These are phyloP conservation scores for Geopemphigus sp. DNA, from an alignment of 1,140 invertebrate genomes.

Conservation along the genomic window DNA sequence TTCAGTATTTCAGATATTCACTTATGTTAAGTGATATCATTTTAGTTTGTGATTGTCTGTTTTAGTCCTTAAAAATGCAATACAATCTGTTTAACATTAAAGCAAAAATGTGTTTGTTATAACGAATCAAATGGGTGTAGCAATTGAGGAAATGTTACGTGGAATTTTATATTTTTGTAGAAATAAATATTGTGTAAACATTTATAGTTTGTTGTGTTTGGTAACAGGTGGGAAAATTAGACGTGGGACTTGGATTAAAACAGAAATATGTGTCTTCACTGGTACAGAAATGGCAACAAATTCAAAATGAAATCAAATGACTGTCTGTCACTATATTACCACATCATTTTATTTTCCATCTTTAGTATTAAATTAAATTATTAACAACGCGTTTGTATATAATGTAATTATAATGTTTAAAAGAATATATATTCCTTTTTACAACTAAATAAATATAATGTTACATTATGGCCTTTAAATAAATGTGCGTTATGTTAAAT, in stretches of 20 bases:
- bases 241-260: conserved; percentile 33
- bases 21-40: too few species aligned
- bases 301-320: conserved; percentile 49
- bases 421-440: neutral
- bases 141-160: too few species aligned
- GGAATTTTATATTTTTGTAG: too few species aligned
- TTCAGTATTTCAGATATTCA: too few species aligned
- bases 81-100: too few species aligned
- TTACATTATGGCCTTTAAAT: too few species aligned
- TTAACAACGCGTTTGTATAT: conserved; percentile 32
- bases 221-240: conserved; percentile 35
- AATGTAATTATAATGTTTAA: conserved; percentile 27
- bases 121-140: too few species aligned
- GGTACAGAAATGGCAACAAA: conserved; percentile 44
- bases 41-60: too few species aligned
- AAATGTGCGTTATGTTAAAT: too few species aligned
- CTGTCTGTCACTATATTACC: neutral
- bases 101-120: too few species aligned
- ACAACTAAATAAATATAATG: neutral
- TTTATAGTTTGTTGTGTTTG: neutral
- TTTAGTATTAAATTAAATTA: neutral
- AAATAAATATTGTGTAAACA: too few species aligned
- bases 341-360: neutral
- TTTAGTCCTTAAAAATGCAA: too few species aligned
- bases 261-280: conserved; percentile 38